Percentiles rank a stretch among this genome's conserved stretches.
Evolutionary conservation across 2,888 invertebrate species (phyloP).

Genomic region (Chrysolina haemoptera): DNA sequence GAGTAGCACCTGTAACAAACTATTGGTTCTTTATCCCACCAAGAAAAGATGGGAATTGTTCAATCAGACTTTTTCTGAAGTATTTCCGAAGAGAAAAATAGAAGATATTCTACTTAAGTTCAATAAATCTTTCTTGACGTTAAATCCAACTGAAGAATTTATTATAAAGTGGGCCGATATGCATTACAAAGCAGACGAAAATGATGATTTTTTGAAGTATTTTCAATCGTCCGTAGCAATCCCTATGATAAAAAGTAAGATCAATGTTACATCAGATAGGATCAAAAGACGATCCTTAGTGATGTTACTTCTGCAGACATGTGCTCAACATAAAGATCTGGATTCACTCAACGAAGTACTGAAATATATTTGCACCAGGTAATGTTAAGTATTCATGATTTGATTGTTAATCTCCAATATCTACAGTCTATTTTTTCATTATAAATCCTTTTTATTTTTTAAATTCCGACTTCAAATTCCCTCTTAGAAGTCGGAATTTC

Average conservation of each 20-base stretch:
- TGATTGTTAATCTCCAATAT: no score
- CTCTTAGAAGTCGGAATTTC: no score
- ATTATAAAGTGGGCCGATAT: not conserved
- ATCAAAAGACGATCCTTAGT: slow-evolving; percentile 38
- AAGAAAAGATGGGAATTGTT: not conserved
- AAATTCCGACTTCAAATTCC: no score
- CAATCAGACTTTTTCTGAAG: not conserved
- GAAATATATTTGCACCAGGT: slow-evolving; percentile 47
- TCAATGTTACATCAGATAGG: slow-evolving; percentile 47
- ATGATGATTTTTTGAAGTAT: slow-evolving; percentile 23
- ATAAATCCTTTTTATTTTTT: no score
- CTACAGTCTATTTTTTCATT: not conserved
- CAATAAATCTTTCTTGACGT: not conserved
- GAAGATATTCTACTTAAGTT: not conserved
- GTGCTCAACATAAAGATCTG: slow-evolving; percentile 46
- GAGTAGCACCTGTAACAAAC: slow-evolving; percentile 6
- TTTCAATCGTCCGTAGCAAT: slow-evolving; percentile 39
- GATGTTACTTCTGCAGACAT: slow-evolving; percentile 40
- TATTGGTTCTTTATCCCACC: not conserved
- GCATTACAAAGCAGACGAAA: not conserved
- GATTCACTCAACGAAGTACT: slow-evolving; percentile 44
- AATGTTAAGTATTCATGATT: slow-evolving; percentile 33
- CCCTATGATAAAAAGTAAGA: slow-evolving; percentile 45
- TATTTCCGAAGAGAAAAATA: not conserved
- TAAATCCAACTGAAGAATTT: not conserved